Evolutionary conservation across 2,113 vertebrate species (phyloP), one percentile per base, ranked within the genome.

Genomic region (Lamprotornis superbus): DNA sequence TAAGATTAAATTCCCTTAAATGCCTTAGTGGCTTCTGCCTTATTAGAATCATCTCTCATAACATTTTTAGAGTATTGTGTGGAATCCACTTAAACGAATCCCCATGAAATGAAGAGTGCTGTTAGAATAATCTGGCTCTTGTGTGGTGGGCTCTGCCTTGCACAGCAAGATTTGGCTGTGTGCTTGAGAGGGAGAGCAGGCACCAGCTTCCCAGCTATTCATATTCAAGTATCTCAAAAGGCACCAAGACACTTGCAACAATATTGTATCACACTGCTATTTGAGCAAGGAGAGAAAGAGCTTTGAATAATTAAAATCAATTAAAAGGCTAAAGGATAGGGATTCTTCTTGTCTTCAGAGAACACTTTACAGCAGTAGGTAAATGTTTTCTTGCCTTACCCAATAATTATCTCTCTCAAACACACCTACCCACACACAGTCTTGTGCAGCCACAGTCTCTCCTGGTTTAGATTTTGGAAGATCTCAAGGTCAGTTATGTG

Each of bases 281-380:
- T 96, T 96, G 95, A 94, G 89, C 91, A 97, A 77, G 82, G 95
- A 92, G 75, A 87, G 90, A 96, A 95, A 83, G 90, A 93, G 87
- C 86, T 95, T 57, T 93, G 93, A 96, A 97, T 97, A 97, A 97
- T 97, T 97, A 97, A 97, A 97, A 97, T 96, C 95, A 96, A 96
- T 97, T 97, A 97, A 95, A 96, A 97, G 89, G 83, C 89, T 95
- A 89, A 96, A 89, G 94, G 92, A 95, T 80, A 71, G 52, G 87
- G 92, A 96, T 93, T 68, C 87, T 59, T 94, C 96, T 91, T 92
- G 94, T 92, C 93, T 97, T 95, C 83, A 93, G 91, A 95, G 95
- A 96, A 96, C 93, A 84, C 31, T 92, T 87, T 91, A 63, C 63
- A 90, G 81, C 50, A 44, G 74, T 82, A 71, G 68, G 91, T 91